phyloP scores from a whole-genome alignment of 2,113 vertebrate genomes.

The Oncorhynchus gorbuscha region DNA sequence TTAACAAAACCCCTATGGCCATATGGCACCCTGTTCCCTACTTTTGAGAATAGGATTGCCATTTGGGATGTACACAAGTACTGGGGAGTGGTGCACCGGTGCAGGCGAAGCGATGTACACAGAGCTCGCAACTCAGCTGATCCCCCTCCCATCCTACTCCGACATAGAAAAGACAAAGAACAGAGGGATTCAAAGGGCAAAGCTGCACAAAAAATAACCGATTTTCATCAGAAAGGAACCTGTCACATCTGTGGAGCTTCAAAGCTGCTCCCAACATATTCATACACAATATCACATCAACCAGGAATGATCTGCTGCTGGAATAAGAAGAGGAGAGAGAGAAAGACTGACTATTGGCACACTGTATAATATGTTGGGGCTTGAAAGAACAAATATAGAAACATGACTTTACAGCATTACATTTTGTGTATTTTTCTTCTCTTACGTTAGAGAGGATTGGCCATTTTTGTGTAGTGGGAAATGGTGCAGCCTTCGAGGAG shows the following conservation, averaged over 20 bases:
- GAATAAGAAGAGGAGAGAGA: conserved; percentile 32
- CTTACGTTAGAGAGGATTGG: background rate
- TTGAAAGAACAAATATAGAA: conserved; percentile 25
- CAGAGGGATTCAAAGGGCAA: conserved; percentile 54
- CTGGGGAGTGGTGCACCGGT: no score
- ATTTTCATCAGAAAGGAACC: conserved; percentile 64
- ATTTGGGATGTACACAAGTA: no score
- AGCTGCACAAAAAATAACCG: conserved; percentile 29
- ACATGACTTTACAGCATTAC: conserved; percentile 17
- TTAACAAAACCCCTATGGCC: no score
- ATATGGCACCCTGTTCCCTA: no score
- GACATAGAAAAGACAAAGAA: conserved; percentile 42
- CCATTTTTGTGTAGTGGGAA: conserved; percentile 22
- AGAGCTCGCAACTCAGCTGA: background rate
- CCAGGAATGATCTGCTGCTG: conserved; percentile 26
- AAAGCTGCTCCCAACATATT: conserved; percentile 48
- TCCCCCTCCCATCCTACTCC: conserved; percentile 25
- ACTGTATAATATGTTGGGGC: conserved; percentile 19
- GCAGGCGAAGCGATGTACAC: background rate
- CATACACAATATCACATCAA: conserved; percentile 41
- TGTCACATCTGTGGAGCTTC: conserved; percentile 53
- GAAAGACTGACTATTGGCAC: background rate
- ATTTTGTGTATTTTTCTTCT: background rate
- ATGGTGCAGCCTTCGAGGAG: conserved; percentile 7
- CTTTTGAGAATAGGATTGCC: no score